Percentiles rank a stretch among this genome's conserved stretches.
These are phyloP conservation scores for Salvelinus sp. DNA, from an alignment of 2,113 vertebrate species.

Conservation along the genomic window DNA sequence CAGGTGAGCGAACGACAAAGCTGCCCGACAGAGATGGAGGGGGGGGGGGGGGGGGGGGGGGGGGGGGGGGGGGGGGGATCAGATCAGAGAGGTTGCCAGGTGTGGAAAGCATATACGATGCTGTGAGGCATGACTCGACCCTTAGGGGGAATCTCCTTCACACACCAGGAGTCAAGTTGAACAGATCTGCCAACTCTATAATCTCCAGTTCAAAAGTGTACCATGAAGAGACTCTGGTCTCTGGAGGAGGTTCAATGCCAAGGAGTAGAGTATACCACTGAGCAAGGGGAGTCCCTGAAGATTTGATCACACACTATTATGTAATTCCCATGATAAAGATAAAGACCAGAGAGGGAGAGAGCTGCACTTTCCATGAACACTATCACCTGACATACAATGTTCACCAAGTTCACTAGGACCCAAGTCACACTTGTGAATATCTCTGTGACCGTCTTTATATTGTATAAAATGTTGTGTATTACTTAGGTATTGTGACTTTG, in stretches of 20 bases:
- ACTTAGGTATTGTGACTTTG: not conserved
- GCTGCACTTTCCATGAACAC: not conserved
- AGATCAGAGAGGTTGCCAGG: not conserved
- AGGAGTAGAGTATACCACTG: constrained; percentile 39
- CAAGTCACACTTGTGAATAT: not conserved
- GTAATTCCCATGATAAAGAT: constrained; percentile 35
- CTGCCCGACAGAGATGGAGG: not conserved
- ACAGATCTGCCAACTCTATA: constrained; percentile 42
- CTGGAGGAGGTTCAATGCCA: constrained; percentile 33
- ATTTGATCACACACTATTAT: constrained; percentile 41
- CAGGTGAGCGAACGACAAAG: not conserved
- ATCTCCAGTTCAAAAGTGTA: constrained; percentile 32
- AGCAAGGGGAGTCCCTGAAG: constrained; percentile 37
- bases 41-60: constrained; percentile 11
- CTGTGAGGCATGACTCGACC: constrained; percentile 39
- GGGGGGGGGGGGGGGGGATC: constrained; percentile 1
- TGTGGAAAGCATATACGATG: constrained; percentile 35
- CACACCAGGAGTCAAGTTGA: constrained; percentile 17
- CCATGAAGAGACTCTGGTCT: constrained; percentile 31
- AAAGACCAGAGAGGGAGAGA: not conserved
- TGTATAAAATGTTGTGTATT: too few species aligned
- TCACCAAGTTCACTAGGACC: not conserved
- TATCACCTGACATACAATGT: not conserved
- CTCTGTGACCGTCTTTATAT: not conserved
- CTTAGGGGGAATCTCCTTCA: constrained; percentile 28